A percentile compares a stretch with the other conserved stretches of the same genome.
These are phyloP conservation scores for Abrostola tripartita DNA, from an alignment of 2,888 invertebrate species.

Conservation along the genomic window DNA sequence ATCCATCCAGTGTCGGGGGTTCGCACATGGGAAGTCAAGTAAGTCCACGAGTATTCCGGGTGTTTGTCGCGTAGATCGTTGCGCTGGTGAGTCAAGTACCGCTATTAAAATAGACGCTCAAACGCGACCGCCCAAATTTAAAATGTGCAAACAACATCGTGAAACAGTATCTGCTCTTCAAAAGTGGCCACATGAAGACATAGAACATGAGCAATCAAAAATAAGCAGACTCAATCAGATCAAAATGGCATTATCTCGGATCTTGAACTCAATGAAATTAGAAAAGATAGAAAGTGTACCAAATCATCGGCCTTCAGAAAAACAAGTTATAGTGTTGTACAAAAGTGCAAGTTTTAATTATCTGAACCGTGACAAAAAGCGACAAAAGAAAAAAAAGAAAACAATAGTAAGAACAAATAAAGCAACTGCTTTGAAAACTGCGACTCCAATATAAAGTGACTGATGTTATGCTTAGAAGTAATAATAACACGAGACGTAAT, in stretches of 20 bases:
- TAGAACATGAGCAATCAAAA: slow-evolving; percentile 27
- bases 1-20: slow-evolving; percentile 62
- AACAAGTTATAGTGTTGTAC: slow-evolving; percentile 63
- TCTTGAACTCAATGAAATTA: slow-evolving; percentile 62
- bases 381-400: slow-evolving; percentile 13
- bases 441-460: slow-evolving; percentile 32
- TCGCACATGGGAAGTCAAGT: slow-evolving; percentile 37
- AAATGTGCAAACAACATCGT: slow-evolving; percentile 69
- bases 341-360: slow-evolving; percentile 57
- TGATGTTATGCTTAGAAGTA: slow-evolving; percentile 40
- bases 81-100: slow-evolving; percentile 51
- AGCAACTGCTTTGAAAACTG: slow-evolving; percentile 23
- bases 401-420: slow-evolving; percentile 6
- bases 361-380: slow-evolving; percentile 18
- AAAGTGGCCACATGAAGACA: slow-evolving; percentile 56
- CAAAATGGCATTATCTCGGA: slow-evolving; percentile 54
- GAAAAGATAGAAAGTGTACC: slow-evolving; percentile 73
- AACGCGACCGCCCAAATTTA: slow-evolving; percentile 56
- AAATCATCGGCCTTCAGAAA: slow-evolving; percentile 53
- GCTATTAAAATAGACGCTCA: slow-evolving; percentile 56
- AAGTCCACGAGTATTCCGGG: slow-evolving; percentile 64
- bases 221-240: slow-evolving; percentile 41
- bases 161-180: slow-evolving; percentile 60
- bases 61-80: slow-evolving; percentile 52
- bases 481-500: slow-evolving; percentile 47